Base-by-base conservation (phyloP, 2,888 invertebrate species). In the Pycnomerus fuliginosus region DNA sequence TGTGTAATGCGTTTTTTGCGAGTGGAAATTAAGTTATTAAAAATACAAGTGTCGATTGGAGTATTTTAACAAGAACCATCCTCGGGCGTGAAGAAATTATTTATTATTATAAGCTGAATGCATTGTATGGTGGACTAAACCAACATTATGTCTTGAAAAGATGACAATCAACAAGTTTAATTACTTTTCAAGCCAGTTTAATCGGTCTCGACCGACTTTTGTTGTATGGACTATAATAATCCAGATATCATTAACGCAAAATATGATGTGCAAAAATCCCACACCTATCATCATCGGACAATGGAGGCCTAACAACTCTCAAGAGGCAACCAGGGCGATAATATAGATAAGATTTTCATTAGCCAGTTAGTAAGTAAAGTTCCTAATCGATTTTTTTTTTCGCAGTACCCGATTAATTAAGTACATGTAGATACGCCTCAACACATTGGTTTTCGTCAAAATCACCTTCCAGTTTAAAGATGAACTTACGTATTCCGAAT, bases 161-260 rank as follows among this genome's bases (percentile, higher is more conserved):
- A 61, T 55, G 58, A 59, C 62, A 60, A 58, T 60, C 60, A 55
- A 55, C 48, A 31, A 44, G 43, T 58, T 60, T 62, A 62, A 62
- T 62, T 62, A 60, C 56, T 58, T 57, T 56, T 53, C 55, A 47
- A 30, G 42, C 32, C 44, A 33, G 37, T 38, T 38, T 33, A 38
- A 38, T 32, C 38, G 37, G 31, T 38, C 32, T 33, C 44, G 37
- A 32, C 30, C 37, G 35, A 35, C 42, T 42, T 42, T 42, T 42
- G 35, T 45, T 30, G 12, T 24, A 40, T 45, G 20, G 8, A 8
- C 8, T 5, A 45, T 35, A 40, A 39, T 31, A 40, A 45, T 45
- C 24, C 42, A 42, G 42, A 42, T 42, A 45, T 45, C 39, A 45
- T 45, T 45, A 45, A 40, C 24, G 40, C 34, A 40, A 35, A 45